Conservation (phyloP, 2,113 vertebrate genomes). For the Hippocampus mohnikei region DNA sequence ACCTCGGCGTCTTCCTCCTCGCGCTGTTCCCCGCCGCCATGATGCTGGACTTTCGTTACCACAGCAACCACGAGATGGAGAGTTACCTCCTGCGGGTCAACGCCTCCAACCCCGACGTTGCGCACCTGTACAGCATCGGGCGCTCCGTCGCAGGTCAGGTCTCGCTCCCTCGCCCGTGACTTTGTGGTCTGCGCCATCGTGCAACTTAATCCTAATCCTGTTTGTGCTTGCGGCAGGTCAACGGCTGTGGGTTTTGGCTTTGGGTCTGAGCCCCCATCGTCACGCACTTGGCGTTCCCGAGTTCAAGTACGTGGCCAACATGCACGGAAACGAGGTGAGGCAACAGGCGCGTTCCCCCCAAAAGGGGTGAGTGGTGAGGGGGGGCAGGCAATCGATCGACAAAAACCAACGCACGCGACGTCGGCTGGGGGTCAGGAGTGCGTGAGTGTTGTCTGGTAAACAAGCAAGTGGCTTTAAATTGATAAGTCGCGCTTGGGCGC, state of each 20-base stretch:
- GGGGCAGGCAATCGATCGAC: constrained; percentile 28
- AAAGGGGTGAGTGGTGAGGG: constrained; percentile 20
- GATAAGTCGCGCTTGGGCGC: constrained; percentile 46
- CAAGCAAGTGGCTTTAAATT: constrained; percentile 48
- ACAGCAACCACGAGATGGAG: constrained; percentile 50
- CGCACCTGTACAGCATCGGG: constrained; percentile 67
- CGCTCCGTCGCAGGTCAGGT: constrained; percentile 47
- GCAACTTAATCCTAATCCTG: constrained; percentile 35
- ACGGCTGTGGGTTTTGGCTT: constrained; percentile 85
- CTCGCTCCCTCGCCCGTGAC: constrained; percentile 12
- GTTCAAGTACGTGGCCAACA: constrained; percentile 92
- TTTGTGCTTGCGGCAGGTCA: constrained; percentile 70
- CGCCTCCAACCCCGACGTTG: constrained; percentile 40
- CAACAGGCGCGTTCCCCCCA: constrained; percentile 27
- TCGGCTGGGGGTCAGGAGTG: constrained; percentile 2
- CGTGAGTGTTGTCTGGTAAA: constrained; percentile 21
- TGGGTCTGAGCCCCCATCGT: constrained; percentile 76
- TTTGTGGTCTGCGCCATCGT: constrained; percentile 13
- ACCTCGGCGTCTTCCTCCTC: constrained; percentile 29
- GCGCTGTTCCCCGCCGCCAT: constrained; percentile 5
- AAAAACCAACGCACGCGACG: constrained; percentile 35
- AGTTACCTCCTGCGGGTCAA: constrained; percentile 38
- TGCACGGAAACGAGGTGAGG: constrained; percentile 92
- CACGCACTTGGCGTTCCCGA: constrained; percentile 87
- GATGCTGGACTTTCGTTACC: constrained; percentile 55